phyloP scores from a whole-genome alignment of 2,113 vertebrate species.

The Hoplias malabaricus region DNA sequence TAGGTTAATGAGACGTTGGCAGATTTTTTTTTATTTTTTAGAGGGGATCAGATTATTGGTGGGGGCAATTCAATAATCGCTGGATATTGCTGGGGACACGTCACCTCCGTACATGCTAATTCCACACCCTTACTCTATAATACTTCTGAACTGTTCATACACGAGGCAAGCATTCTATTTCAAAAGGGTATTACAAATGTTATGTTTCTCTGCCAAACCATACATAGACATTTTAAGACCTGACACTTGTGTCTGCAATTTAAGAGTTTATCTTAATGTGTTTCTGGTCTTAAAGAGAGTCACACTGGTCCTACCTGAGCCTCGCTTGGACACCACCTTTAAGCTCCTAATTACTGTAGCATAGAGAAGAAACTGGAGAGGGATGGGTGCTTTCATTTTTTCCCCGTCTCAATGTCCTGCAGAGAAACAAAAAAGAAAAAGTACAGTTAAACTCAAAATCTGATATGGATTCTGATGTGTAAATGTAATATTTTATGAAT shows the following conservation, averaged over 20 bases:
- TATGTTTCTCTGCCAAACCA: background rate
- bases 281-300: background rate
- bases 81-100: no score
- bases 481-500: no score
- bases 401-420: conserved; percentile 74
- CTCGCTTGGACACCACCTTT: conserved; percentile 96
- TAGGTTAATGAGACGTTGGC: no score
- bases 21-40: no score
- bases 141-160: no score
- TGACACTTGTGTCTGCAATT: background rate
- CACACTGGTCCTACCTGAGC: conserved; percentile 81
- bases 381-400: conserved; percentile 93
- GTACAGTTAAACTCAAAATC: background rate
- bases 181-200: background rate
- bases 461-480: no score
- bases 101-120: no score
- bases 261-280: background rate
- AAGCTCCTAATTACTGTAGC: conserved; percentile 86
- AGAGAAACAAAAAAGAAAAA: conserved; percentile 46
- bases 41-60: no score
- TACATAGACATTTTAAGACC: background rate
- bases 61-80: no score
- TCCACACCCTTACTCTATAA: no score
- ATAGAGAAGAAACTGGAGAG: conserved; percentile 91
- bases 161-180: background rate